Percentiles rank a stretch among this genome's conserved stretches.
These are phyloP conservation scores for Podargus strigoides DNA, from an alignment of 2,797 vertebrate genomes.

Conservation along the genomic window DNA sequence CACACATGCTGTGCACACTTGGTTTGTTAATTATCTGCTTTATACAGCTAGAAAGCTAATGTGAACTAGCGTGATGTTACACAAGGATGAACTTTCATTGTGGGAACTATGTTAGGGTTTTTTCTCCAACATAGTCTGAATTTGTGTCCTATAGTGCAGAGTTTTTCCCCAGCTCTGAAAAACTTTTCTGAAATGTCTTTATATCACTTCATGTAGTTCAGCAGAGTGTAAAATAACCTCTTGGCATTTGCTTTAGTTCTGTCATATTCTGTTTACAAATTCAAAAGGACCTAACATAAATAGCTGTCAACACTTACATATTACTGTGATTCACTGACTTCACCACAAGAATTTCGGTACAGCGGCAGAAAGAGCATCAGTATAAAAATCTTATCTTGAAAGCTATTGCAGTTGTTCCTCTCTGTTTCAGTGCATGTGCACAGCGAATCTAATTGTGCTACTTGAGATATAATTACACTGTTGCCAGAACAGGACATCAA, in stretches of 20 bases:
- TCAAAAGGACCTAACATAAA: constrained; percentile 54
- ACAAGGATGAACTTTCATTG: background rate
- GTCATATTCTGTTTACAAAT: constrained; percentile 66
- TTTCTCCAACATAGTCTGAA: background rate
- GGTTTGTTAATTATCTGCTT: background rate
- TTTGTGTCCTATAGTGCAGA: background rate
- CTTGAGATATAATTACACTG: constrained; percentile 3
- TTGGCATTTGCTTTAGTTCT: constrained; percentile 63
- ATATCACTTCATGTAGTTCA: constrained; percentile 40
- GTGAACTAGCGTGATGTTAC: rapidly evolving
- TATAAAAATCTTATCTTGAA: constrained; percentile 38
- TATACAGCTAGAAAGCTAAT: background rate
- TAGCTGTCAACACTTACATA: constrained; percentile 62
- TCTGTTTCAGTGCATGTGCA: constrained; percentile 11
- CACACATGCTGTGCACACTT: rapidly evolving
- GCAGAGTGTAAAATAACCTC: constrained; percentile 55
- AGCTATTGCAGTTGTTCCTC: constrained; percentile 21
- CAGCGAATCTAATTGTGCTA: constrained; percentile 9
- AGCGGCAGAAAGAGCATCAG: constrained; percentile 34
- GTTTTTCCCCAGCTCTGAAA: background rate
- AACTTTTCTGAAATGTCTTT: constrained; percentile 44
- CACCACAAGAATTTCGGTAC: constrained; percentile 14
- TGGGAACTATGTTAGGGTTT: background rate
- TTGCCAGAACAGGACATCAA: background rate
- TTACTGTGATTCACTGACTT: constrained; percentile 41